Evolutionary conservation across 2,797 vertebrate species (phyloP).

Genomic region (Centroberyx gerrardi): DNA sequence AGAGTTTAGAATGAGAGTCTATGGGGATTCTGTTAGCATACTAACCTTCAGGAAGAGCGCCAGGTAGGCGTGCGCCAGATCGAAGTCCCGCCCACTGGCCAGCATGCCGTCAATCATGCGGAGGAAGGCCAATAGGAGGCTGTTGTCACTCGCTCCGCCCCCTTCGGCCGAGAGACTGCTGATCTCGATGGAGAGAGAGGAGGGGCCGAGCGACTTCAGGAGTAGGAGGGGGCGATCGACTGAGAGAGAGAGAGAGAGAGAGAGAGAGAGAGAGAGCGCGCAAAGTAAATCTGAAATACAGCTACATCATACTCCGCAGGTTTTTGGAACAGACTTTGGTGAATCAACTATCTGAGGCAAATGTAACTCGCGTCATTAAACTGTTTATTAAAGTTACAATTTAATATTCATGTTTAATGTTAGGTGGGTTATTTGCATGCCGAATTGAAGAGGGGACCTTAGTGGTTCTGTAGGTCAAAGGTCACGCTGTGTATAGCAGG

Average conservation of each 20-base stretch:
- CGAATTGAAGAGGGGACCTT: no score
- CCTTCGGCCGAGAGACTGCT: slow-evolving; percentile 87
- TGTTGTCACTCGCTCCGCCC: slow-evolving; percentile 87
- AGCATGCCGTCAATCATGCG: slow-evolving; percentile 91
- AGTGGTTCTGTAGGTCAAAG: no score
- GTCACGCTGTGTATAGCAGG: no score
- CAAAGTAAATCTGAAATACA: not conserved
- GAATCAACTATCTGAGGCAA: no score
- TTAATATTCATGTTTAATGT: no score
- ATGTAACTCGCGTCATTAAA: no score
- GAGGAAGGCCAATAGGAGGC: slow-evolving; percentile 90
- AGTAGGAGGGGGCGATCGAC: slow-evolving; percentile 84
- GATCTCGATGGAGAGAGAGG: slow-evolving; percentile 90
- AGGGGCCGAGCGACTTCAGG: slow-evolving; percentile 91
- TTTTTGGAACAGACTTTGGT: no score
- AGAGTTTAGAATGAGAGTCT: no score
- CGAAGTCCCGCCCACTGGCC: slow-evolving; percentile 90
- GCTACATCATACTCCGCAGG: no score
- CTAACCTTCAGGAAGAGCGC: slow-evolving; percentile 94
- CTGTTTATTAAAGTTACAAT: no score
- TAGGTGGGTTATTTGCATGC: no score
- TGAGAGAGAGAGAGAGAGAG: slow-evolving; percentile 57
- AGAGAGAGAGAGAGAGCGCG: not conserved
- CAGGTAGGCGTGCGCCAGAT: slow-evolving; percentile 94
- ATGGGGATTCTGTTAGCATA: not conserved